Conservation (phyloP, 1,140 invertebrate species). For the Magallana gigas region DNA sequence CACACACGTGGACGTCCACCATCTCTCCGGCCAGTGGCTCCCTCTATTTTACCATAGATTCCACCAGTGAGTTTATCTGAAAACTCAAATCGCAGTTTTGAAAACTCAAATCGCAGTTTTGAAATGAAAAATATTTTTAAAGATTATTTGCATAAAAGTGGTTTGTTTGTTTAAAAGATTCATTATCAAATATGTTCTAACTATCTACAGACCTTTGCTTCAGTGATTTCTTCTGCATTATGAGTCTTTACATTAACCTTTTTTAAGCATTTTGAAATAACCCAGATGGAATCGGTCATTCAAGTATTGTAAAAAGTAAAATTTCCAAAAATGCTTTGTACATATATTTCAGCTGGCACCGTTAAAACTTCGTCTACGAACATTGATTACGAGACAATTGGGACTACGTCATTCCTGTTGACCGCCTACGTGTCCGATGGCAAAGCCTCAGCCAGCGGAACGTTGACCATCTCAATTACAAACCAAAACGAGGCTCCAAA, state of each 20-base stretch:
- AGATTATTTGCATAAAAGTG: no score
- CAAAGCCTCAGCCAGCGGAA: slow-evolving; percentile 31
- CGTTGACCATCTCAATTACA: background rate
- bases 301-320: no score
- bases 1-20: slow-evolving; percentile 22
- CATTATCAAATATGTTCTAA: no score
- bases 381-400: background rate
- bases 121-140: no score
- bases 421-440: background rate
- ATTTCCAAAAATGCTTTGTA: background rate
- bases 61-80: slow-evolving; percentile 11
- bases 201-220: no score
- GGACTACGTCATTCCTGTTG: background rate
- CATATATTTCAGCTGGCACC: background rate
- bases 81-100: no score
- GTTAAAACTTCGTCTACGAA: background rate
- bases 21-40: slow-evolving; percentile 45
- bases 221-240: no score
- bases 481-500: slow-evolving; percentile 2
- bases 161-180: no score
- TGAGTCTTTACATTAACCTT: no score
- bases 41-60: slow-evolving; percentile 37
- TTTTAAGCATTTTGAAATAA: no score
- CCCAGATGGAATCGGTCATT: no score
- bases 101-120: no score